These are phyloP conservation scores for Lypha dubia DNA, from an alignment of 2,888 invertebrate species.

Conservation along the genomic window DNA sequence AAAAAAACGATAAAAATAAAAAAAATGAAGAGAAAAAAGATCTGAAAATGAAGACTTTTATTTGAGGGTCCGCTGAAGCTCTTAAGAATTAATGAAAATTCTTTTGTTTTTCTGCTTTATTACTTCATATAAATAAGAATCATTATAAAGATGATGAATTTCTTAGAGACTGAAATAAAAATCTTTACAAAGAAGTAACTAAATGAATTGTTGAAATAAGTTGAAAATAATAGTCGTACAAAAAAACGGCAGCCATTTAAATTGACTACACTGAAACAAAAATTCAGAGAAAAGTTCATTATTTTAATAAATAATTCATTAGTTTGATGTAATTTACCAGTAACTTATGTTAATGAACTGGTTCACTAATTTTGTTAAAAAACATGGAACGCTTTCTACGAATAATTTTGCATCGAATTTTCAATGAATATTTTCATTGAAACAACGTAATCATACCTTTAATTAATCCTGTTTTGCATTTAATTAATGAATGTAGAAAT, in stretches of 20 bases:
- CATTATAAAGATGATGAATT: constrained; percentile 55
- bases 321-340: no score
- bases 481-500: no score
- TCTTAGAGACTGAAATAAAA: constrained; percentile 39
- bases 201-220: constrained; percentile 8
- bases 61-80: constrained; percentile 58
- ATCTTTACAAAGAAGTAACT: constrained; percentile 4
- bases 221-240: not conserved
- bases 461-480: no score
- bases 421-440: no score
- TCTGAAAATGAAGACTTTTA: constrained; percentile 49
- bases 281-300: no score
- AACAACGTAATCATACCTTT: no score
- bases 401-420: no score
- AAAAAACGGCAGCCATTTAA: not conserved
- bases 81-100: constrained; percentile 68
- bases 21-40: not conserved
- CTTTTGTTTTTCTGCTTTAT: constrained; percentile 66
- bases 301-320: no score
- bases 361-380: no score
- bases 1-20: not conserved
- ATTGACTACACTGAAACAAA: not conserved
- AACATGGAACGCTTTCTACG: no score
- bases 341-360: no score
- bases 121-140: constrained; percentile 62